Conservation (phyloP, 2,888 invertebrate species). For the Oasisia sp. region DNA sequence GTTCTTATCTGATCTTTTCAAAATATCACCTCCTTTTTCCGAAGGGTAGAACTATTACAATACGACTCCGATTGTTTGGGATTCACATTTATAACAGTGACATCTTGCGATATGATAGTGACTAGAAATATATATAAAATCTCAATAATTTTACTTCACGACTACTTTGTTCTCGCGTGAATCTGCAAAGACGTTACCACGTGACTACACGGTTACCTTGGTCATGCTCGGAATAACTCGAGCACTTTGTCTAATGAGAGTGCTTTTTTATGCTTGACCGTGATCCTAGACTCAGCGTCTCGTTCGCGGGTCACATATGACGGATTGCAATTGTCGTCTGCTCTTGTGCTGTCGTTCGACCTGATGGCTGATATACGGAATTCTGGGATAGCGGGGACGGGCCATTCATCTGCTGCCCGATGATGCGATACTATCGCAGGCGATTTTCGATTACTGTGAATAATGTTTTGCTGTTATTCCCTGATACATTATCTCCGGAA, state of each 20-base stretch:
- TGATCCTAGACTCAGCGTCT: not conserved
- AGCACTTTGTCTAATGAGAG: not conserved
- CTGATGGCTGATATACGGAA: constrained; percentile 17
- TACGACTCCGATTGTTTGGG: too few relatives aligned
- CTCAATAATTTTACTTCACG: not conserved
- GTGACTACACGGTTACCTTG: not conserved
- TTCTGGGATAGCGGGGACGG: not conserved
- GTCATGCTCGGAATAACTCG: not conserved
- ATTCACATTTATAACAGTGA: not conserved
- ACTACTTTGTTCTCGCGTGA: not conserved
- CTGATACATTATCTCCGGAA: not conserved
- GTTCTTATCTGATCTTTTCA: too few relatives aligned
- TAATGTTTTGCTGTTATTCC: not conserved
- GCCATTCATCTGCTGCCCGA: not conserved
- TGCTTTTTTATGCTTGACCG: not conserved
- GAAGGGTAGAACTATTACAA: too few relatives aligned
- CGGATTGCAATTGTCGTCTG: not conserved
- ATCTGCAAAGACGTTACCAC: not conserved
- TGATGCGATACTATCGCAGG: not conserved
- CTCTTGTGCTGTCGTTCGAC: not conserved
- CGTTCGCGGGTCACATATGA: not conserved
- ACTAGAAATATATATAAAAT: not conserved
- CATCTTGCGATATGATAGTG: not conserved
- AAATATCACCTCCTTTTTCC: too few relatives aligned
- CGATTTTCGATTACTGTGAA: constrained; percentile 7